A percentile compares a stretch with the other conserved stretches of the same genome.
Evolutionary conservation across 2,797 vertebrate genomes (phyloP).

Genomic region (Schizopygopsis pylzovi): DNA sequence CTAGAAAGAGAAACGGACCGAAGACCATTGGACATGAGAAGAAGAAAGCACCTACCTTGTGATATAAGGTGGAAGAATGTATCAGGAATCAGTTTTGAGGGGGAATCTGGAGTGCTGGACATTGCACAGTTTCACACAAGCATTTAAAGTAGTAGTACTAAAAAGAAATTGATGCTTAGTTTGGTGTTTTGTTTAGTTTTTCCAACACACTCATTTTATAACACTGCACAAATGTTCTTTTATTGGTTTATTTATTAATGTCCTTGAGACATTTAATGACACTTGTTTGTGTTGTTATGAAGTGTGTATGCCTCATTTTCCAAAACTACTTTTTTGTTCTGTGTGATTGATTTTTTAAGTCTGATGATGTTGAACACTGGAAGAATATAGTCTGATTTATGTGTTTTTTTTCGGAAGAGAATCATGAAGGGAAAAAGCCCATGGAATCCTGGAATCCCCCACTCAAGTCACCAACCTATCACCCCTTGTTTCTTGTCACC

Average conservation of each 20-base stretch:
- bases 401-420: background rate
- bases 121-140: constrained; percentile 38
- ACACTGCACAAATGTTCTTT: constrained; percentile 53
- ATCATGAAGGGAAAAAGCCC: background rate
- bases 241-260: constrained; percentile 59
- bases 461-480: constrained; percentile 1
- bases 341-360: background rate
- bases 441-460: background rate
- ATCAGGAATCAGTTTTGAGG: background rate
- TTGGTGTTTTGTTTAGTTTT: constrained; percentile 10
- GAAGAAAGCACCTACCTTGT: constrained; percentile 12
- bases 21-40: constrained; percentile 1
- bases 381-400: background rate
- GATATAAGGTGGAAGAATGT: constrained; percentile 11
- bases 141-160: constrained; percentile 8
- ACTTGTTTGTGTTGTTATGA: constrained; percentile 16
- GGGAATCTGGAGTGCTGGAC: constrained; percentile 56
- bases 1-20: background rate
- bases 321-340: constrained; percentile 7
- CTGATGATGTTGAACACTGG: constrained; percentile 22
- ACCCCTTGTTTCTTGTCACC: background rate
- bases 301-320: constrained; percentile 18
- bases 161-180: background rate
- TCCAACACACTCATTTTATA: constrained; percentile 36
- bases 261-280: constrained; percentile 34